Evolutionary conservation across 2,797 vertebrate species (phyloP).

Genomic region (Acridotheres tristis): DNA sequence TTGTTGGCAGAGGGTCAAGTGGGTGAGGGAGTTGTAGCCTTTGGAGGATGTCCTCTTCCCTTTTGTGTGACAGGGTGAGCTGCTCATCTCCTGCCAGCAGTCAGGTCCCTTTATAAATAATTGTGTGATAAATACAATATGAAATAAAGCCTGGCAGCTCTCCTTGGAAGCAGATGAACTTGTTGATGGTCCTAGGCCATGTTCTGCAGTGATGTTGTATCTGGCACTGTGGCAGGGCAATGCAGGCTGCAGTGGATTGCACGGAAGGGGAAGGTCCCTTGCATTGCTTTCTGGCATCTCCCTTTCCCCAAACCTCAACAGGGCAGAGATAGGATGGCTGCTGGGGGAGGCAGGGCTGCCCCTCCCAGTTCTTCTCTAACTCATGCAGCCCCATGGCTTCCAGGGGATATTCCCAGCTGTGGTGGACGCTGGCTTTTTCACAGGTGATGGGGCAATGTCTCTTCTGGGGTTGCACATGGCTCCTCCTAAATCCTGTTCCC

Average conservation of each 20-base stretch:
- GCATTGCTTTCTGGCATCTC: background rate
- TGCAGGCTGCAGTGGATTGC: background rate
- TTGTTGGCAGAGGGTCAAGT: background rate
- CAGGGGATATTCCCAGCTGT: background rate
- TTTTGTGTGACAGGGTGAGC: background rate
- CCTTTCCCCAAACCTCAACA: background rate
- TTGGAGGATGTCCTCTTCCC: background rate
- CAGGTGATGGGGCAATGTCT: background rate
- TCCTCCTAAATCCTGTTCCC: background rate
- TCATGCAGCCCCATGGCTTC: background rate
- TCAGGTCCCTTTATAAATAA: background rate
- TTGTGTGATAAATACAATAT: background rate
- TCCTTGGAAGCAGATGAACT: background rate
- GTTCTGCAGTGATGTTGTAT: background rate
- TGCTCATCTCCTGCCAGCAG: background rate
- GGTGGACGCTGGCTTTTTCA: accelerated
- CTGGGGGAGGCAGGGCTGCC: background rate
- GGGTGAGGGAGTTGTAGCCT: background rate
- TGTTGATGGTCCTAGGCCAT: background rate
- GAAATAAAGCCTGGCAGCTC: background rate
- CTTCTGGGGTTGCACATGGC: background rate
- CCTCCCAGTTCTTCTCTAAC: background rate
- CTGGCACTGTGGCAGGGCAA: background rate
- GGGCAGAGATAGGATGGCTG: background rate
- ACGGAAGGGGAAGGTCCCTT: background rate